Base-by-base conservation (phyloP, 1,140 invertebrate genomes). In the Uloborus diversus region DNA sequence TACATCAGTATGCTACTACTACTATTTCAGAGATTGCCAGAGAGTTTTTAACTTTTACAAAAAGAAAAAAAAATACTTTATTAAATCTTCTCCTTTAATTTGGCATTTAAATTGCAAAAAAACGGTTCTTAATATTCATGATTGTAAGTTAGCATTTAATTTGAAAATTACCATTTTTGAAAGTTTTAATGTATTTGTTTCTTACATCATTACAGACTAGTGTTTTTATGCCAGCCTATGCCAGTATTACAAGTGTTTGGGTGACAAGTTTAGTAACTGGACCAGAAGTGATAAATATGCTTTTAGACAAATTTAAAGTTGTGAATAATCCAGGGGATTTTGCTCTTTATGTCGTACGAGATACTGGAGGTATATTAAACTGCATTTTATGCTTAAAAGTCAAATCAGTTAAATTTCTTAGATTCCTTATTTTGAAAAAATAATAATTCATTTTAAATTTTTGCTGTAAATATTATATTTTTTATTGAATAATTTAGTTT, bases 251-350 rank as follows among this genome's bases (percentile, higher is more conserved):
- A 89, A 94, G 92, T 81, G 94, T 96, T 1, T 95, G 92, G 91
- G 92, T 94, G 0, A 92, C 93, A 7, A 94, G 93, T 73, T 87
- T 94, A 70, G 92, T 94, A 35, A 93, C 91, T 80, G 92, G 93
- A 25, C 89, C 91, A 78, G 93, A 95, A 85, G 93, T 95, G 17
- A 94, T 96, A 51, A 94, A 93, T 87, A 89, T 94, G 37, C 89
- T 96, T 86, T 87, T 95, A 28, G 94, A 95, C 81, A 96, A 95
- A 85, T 96, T 95, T 85, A 94, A 94, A 88, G 93, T 96, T 35
- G 82, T 94, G 92, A 87, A 93, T 90, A 83, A 91, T 80, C 88
- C 92, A 1, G 89, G 91, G 69, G 92, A 94, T 87, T 96, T 95
- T 88, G 92, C 93, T 11, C 86, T 96, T 17, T 95, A 92, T 85